phyloP scores from a whole-genome alignment of 2,113 vertebrate species.

The Dipodomys merriami region DNA sequence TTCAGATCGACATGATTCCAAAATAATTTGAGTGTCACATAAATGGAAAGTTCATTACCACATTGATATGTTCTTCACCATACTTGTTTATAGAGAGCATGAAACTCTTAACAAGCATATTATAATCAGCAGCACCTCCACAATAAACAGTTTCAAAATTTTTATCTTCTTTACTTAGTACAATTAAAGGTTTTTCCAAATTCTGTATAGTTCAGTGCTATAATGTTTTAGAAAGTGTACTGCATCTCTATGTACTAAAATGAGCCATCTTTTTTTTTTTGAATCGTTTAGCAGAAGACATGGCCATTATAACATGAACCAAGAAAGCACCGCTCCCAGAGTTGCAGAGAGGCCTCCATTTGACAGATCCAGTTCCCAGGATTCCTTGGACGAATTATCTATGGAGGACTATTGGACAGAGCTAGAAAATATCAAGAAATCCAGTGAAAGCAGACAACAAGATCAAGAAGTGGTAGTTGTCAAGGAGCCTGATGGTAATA shows the following conservation, averaged over 20 bases:
- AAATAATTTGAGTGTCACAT: neutral
- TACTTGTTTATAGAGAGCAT: neutral
- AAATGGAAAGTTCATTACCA: neutral
- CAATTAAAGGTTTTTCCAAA: conserved; percentile 6
- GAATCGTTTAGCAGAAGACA: conserved; percentile 83
- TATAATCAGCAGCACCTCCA: neutral
- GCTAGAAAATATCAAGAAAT: conserved; percentile 93
- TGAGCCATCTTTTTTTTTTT: conserved; percentile 52
- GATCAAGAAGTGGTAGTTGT: conserved; percentile 89
- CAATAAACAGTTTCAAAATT: neutral
- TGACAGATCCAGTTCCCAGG: conserved; percentile 90
- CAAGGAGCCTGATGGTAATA: conserved; percentile 94
- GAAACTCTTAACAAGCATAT: neutral
- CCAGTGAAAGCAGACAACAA: conserved; percentile 86
- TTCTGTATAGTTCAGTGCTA: neutral
- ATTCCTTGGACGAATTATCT: conserved; percentile 94
- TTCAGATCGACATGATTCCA: conserved; percentile 16
- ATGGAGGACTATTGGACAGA: conserved; percentile 97
- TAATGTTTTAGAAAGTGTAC: conserved; percentile 17
- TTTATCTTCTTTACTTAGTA: neutral
- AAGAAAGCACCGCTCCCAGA: conserved; percentile 82
- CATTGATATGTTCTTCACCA: neutral
- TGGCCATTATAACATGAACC: conserved; percentile 89
- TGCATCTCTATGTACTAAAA: neutral
- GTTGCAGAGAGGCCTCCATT: conserved; percentile 78